A percentile compares a stretch with the other conserved stretches of the same genome.
Conservation (phyloP, 2,888 invertebrate genomes). For the Brachypalpus laphriformis region DNA sequence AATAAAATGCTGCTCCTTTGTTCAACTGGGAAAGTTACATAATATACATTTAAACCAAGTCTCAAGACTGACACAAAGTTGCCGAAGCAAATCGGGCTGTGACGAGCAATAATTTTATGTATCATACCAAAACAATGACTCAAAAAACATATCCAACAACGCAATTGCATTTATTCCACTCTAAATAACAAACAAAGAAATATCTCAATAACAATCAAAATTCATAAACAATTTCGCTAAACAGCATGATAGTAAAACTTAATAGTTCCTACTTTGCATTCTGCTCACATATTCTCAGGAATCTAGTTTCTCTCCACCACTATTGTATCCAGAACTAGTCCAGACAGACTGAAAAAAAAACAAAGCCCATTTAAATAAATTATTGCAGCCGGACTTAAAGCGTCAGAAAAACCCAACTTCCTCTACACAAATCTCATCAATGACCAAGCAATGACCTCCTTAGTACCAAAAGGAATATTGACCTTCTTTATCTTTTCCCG, state of each 20-base stretch:
- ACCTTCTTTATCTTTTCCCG: constrained; percentile 32
- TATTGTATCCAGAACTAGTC: constrained; percentile 31
- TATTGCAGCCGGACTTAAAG: constrained; percentile 43
- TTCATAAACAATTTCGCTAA: constrained; percentile 5
- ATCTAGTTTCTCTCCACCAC: constrained; percentile 12
- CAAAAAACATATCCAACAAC: no score
- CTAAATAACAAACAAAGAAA: not conserved
- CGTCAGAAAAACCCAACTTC: constrained; percentile 48
- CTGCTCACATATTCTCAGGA: constrained; percentile 3
- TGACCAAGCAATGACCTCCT: constrained; percentile 52
- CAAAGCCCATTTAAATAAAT: constrained; percentile 35
- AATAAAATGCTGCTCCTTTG: no score
- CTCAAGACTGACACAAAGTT: no score
- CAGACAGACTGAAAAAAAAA: constrained; percentile 8
- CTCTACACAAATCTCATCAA: not conserved
- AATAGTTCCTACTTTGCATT: constrained; percentile 8
- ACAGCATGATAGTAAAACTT: constrained; percentile 2
- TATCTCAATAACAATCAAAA: constrained; percentile 16
- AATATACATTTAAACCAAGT: no score
- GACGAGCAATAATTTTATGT: no score
- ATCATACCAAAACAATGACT: no score
- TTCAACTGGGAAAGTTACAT: no score
- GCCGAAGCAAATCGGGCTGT: no score
- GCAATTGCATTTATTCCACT: not conserved
- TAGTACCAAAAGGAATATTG: constrained; percentile 17